A percentile compares a stretch with the other conserved stretches of the same genome.
These are phyloP conservation scores for Caenorhabditis panamensis DNA, from an alignment of 2,888 invertebrate species.

Conservation along the genomic window DNA sequence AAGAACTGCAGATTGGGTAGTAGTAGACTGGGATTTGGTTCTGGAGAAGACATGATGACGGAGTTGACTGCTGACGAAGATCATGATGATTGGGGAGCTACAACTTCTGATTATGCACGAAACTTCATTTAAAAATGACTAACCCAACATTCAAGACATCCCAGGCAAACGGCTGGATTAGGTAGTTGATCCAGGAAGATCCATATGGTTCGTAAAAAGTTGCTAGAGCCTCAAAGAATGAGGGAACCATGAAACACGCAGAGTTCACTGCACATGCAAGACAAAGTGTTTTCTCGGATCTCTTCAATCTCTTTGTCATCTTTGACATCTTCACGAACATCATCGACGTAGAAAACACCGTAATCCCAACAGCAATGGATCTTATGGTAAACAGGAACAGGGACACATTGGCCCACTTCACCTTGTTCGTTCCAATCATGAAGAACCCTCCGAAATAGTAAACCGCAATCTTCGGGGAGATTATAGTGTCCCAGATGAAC, in stretches of 20 bases:
- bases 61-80: slow-evolving; percentile 35
- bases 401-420: slow-evolving; percentile 44
- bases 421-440: slow-evolving; percentile 11
- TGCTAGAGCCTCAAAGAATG: slow-evolving; percentile 36
- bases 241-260: slow-evolving; percentile 38
- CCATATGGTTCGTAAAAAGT: slow-evolving; percentile 23
- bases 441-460: slow-evolving; percentile 51
- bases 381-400: slow-evolving; percentile 25
- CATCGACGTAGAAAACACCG: slow-evolving; percentile 31
- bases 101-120: background rate
- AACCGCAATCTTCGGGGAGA: slow-evolving; percentile 26
- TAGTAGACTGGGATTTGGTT: too few species aligned
- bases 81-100: slow-evolving; percentile 45
- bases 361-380: slow-evolving; percentile 26
- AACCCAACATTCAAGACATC: slow-evolving; percentile 48
- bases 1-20: background rate
- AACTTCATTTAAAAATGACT: too few species aligned
- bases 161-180: slow-evolving; percentile 48
- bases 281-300: slow-evolving; percentile 40
- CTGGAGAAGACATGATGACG: slow-evolving; percentile 18
- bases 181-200: slow-evolving; percentile 16
- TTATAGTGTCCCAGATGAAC: slow-evolving; percentile 51
- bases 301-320: slow-evolving; percentile 39
- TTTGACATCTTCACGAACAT: slow-evolving; percentile 43
- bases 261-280: slow-evolving; percentile 40